Conservation (phyloP, 2,888 invertebrate genomes). For the Oscheius sp. region DNA sequence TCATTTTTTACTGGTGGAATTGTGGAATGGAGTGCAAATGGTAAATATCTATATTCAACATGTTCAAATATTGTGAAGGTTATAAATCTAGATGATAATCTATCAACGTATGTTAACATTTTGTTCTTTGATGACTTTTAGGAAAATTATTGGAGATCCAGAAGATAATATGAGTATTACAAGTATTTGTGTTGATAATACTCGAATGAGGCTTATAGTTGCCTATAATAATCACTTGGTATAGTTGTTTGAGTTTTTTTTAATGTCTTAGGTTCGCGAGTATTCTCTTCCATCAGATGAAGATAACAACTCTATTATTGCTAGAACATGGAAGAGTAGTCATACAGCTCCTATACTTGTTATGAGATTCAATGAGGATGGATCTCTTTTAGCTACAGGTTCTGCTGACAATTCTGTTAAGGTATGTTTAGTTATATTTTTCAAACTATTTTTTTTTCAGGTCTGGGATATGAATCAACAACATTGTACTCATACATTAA, state of each 20-base stretch:
- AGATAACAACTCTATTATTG: slow-evolving; percentile 35
- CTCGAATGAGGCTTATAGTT: slow-evolving; percentile 50
- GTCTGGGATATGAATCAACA: slow-evolving; percentile 55
- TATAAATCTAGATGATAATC: slow-evolving; percentile 52
- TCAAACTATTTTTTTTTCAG: slow-evolving; percentile 28
- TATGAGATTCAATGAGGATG: slow-evolving; percentile 47
- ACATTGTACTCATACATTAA: slow-evolving; percentile 60
- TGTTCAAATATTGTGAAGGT: slow-evolving; percentile 64
- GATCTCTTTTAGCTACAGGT: slow-evolving; percentile 48
- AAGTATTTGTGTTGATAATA: slow-evolving; percentile 48
- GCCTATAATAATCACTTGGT: slow-evolving; percentile 59
- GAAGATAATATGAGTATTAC: slow-evolving; percentile 59
- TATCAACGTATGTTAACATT: slow-evolving; percentile 38
- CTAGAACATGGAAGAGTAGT: slow-evolving; percentile 54
- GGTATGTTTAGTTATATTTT: slow-evolving; percentile 25
- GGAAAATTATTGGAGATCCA: slow-evolving; percentile 56
- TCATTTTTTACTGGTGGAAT: slow-evolving; percentile 62
- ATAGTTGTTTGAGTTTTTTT: not conserved
- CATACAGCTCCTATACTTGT: slow-evolving; percentile 60
- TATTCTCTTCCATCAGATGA: slow-evolving; percentile 36
- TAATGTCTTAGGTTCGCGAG: slow-evolving; percentile 35
- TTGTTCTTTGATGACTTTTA: too few species aligned
- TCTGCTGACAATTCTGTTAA: slow-evolving; percentile 53
- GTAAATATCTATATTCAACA: slow-evolving; percentile 58
- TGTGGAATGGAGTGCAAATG: slow-evolving; percentile 58